Evolutionary conservation across 1,140 invertebrate genomes (phyloP), one percentile per base, ranked within the genome.

Genomic region (Alviniconcha marisindica): DNA sequence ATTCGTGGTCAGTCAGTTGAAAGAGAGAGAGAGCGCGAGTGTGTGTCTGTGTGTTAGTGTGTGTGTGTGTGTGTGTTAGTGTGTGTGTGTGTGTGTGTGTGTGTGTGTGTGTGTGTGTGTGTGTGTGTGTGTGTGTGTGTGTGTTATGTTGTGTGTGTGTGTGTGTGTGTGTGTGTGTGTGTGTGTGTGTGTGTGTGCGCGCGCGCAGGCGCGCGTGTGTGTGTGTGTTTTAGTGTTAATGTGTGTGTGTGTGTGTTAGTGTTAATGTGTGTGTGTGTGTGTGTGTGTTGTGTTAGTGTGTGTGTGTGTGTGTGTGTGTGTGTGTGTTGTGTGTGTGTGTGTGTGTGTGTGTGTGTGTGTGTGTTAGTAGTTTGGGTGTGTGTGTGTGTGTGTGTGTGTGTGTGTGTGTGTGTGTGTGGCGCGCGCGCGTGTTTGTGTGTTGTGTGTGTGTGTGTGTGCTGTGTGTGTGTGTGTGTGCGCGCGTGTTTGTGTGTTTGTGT

Each of bases 141-240:
- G 36, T 66, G 33, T 66, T 12, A n/a, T 3, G 40, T 4, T 44
- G 38, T 66, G 40, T 66, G 28, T 82, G 31, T 74, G 31, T 82
- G 33, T 82, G n/a, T 74, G 31, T 82, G n/a, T 48, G n/a, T 74
- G 31, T 48, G 15, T 74, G 28, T 82, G 42, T 82, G 38, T 71
- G 21, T 82, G 44, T 44, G 28, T 82, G 28, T 74, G 54, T 60
- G 33, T 60, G 38, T 82, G 51, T 82, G n/a, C 4, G 10, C 77
- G 7, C 56, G 38, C 63, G 28, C 40, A 44, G 48, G n/a, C 24
- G 38, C n/a, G 36, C 28, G 44, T 78, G 36, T 51, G 77, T 54
- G n/a, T 54, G 24, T 48, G 42, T 33, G 31, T 18, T 2, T 54
- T 31, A n/a, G n/a, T 28, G 7, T 78, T 1, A 28, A 2, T 54